Evolutionary conservation across 1,140 invertebrate species (phyloP), one percentile per base, ranked within the genome.

Genomic region (Oedothorax gibbosus): DNA sequence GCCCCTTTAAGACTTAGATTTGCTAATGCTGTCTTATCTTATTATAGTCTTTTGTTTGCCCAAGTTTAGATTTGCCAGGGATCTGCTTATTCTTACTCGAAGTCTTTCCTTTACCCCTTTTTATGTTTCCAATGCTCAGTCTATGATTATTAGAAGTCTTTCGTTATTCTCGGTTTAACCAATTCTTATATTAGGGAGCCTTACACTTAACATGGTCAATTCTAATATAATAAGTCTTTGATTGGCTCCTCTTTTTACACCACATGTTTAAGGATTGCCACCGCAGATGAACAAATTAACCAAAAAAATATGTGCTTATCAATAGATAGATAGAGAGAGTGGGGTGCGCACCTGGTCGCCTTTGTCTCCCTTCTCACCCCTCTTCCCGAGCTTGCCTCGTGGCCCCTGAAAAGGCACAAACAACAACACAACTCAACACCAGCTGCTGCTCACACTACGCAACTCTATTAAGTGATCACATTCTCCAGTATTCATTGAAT

Each of bases 291-390:
- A 75, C 21, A 62, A 20, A 66, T 49, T 14, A 79, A 64, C 53
- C 12, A 62, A 1, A 62, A 62, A 62, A 62, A 35, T 35, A 35
- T 1, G 35, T 35, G 35, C 35, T 35, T 5, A 35, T 35, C 1
- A 35, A 35, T 35, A 35, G 5, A 35, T 35, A 64, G 35, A 35
- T 35, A 57, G 54, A 68, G 71, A 35, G 80, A 82, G 56, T 21
- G 20, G 73, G 21, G 68, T 85, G 73, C 87, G 71, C 86, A 91
- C 90, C 91, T 97, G 96, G 88, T 98, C 97, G 78, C 97, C 97
- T 91, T 97, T 97, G 88, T 95, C 93, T 77, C 97, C 97, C 89
- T 94, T 94, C 89, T 97, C 95, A 80, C 97, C 97, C 91, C 95
- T 96, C 87, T 95, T 93, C 66, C 97, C 97, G 88, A 96, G 93